Evolutionary conservation across 92 coral and sea anemone genomes (phyloP), one percentile per base, ranked within the genome.

Genomic region (Zoanthus sociatus): DNA sequence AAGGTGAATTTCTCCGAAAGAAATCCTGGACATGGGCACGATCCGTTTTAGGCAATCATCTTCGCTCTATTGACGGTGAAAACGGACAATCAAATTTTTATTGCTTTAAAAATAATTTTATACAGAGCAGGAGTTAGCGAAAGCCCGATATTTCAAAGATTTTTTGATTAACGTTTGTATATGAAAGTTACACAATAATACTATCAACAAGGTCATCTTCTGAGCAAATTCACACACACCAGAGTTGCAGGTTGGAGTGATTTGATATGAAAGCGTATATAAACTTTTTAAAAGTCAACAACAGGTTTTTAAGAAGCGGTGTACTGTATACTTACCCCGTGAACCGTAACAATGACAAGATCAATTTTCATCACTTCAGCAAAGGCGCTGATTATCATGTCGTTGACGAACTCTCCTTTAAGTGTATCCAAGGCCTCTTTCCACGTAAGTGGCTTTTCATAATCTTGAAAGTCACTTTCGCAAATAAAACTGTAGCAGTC

Each of bases 351-450:
- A 63, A 77, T 86, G 64, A 86, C 83, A 48, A 86, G 14, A 70
- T 77, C 84, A 55, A 76, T 71, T 68, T 77, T 81, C 48, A 76
- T 63, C 26, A 86, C 84, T 21, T 86, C 89, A 21, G 77, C 78
- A 66, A 86, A 87, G 44, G 90, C 78, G 79, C 69, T 54, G 76
- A 87, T 78, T 26, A 78, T 70, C 90, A 87, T 33, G 44, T 87
- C 90, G 44, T 67, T 69, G 14, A 74, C 90, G 33, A 48, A 87
- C 63, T 87, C 90, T 46, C 77, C 78, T 74, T 61, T 87, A 32
- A 87, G 67, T 75, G 78, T 78, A 17, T 78, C 68, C 66, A 87
- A 26, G 84, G 90, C 90, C 66, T 87, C 85, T 50, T 73, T 78
- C 90, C 90, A 87, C 81, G 54, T 78, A 21, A 5, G 70, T 67